Conservation (phyloP, 2,797 vertebrate species). For the Hybognathus amarus region DNA sequence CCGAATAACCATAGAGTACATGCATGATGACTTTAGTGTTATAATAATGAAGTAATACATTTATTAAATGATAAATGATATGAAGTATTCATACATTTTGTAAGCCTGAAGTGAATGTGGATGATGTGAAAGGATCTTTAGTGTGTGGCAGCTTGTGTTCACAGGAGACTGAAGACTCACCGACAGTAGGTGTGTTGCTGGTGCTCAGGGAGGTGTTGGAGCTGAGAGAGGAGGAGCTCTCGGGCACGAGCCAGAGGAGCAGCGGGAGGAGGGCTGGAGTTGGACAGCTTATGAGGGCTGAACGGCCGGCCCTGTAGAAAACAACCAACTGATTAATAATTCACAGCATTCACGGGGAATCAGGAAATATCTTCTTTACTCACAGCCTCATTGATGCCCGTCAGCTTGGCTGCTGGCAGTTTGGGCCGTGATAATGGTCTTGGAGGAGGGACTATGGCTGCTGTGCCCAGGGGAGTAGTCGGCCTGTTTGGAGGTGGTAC, state of each 20-base stretch:
- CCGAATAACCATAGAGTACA: background rate
- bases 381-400: conserved; percentile 96
- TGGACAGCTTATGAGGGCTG: conserved; percentile 87
- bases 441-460: conserved; percentile 91
- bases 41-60: background rate
- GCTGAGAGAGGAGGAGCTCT: conserved; percentile 96
- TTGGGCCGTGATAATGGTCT: conserved; percentile 95
- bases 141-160: background rate
- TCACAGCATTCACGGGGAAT: background rate
- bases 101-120: background rate
- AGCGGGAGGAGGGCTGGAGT: conserved; percentile 87
- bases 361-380: conserved; percentile 63
- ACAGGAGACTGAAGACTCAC: conserved; percentile 74
- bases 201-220: conserved; percentile 92
- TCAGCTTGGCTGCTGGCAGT: conserved; percentile 87
- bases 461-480: conserved; percentile 87
- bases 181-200: conserved; percentile 93
- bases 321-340: conserved; percentile 5
- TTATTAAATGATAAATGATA: background rate
- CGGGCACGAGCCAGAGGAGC: conserved; percentile 91
- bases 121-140: background rate
- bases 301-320: conserved; percentile 89
- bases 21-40: background rate
- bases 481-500: conserved; percentile 77
- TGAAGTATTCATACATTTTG: background rate